These are phyloP conservation scores for Epinephelus moara DNA, from an alignment of 2,113 vertebrate genomes.

Conservation along the genomic window DNA sequence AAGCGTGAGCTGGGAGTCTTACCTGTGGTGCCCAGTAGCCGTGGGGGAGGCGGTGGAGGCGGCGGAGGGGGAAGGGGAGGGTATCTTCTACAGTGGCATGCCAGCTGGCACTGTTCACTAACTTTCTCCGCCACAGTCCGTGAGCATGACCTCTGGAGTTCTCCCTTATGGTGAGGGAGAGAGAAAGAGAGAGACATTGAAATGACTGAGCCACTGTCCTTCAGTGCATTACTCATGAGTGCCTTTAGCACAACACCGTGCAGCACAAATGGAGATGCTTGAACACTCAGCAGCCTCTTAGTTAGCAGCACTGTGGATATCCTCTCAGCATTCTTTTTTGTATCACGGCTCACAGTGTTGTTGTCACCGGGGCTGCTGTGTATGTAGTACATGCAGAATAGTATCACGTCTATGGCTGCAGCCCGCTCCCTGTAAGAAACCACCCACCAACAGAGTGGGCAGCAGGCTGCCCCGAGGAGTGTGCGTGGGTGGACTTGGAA, in stretches of 20 bases:
- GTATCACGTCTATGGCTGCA: constrained; percentile 77
- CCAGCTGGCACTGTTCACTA: constrained; percentile 91
- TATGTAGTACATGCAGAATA: constrained; percentile 75
- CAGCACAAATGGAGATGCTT: constrained; percentile 66
- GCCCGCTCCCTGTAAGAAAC: constrained; percentile 78
- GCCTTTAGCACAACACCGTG: constrained; percentile 61
- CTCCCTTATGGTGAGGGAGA: constrained; percentile 86
- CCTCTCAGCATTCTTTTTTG: constrained; percentile 67
- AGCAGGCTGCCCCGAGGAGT: constrained; percentile 83
- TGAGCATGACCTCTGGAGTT: constrained; percentile 95
- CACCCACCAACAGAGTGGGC: constrained; percentile 85
- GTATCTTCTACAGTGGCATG: constrained; percentile 94
- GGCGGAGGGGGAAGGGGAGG: constrained; percentile 92
- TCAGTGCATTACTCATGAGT: constrained; percentile 61
- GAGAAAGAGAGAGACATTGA: constrained; percentile 50
- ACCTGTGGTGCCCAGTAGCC: constrained; percentile 89
- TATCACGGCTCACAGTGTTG: constrained; percentile 56
- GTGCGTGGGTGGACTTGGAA: constrained; percentile 83
- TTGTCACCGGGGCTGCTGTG: constrained; percentile 68
- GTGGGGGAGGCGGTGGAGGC: constrained; percentile 92
- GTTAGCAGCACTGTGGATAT: constrained; percentile 57
- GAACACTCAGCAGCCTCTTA: constrained; percentile 66
- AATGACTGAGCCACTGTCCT: constrained; percentile 57
- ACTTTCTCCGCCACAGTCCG: constrained; percentile 88
- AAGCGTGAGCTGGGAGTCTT: constrained; percentile 69